Conservation (phyloP, 1,140 invertebrate genomes). For the Drosophila pectinifera region DNA sequence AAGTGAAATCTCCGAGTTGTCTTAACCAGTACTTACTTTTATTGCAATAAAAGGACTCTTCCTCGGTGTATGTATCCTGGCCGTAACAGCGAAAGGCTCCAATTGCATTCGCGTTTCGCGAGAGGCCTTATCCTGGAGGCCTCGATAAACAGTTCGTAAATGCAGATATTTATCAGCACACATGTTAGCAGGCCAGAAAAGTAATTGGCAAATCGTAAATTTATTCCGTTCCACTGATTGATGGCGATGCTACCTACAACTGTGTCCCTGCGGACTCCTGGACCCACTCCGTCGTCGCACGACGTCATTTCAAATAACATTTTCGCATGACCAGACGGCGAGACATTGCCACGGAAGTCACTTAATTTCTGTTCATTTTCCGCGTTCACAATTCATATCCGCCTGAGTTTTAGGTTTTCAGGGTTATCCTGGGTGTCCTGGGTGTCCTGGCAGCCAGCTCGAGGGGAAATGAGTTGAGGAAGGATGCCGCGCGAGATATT, state of each 20-base stretch:
- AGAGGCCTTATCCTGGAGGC: no score
- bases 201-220: slow-evolving; percentile 28
- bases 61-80: no score
- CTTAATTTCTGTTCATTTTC: slow-evolving; percentile 81
- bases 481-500: not conserved
- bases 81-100: no score
- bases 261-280: not conserved
- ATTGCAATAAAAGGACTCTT: no score
- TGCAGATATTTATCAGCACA: not conserved
- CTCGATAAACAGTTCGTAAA: no score
- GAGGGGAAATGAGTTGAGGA: slow-evolving; percentile 37
- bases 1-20: no score
- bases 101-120: no score
- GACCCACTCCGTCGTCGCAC: not conserved
- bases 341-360: slow-evolving; percentile 78
- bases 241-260: slow-evolving; percentile 12
- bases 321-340: slow-evolving; percentile 74
- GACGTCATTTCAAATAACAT: slow-evolving; percentile 60
- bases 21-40: no score
- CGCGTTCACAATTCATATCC: slow-evolving; percentile 79
- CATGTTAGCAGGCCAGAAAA: slow-evolving; percentile 5
- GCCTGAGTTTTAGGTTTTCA: slow-evolving; percentile 50
- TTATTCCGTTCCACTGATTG: slow-evolving; percentile 28
- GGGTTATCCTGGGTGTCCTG: slow-evolving; percentile 39
- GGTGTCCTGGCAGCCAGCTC: no score